These are phyloP conservation scores for Physeter macrocephalus DNA, from an alignment of 2,113 vertebrate species.

Conservation along the genomic window DNA sequence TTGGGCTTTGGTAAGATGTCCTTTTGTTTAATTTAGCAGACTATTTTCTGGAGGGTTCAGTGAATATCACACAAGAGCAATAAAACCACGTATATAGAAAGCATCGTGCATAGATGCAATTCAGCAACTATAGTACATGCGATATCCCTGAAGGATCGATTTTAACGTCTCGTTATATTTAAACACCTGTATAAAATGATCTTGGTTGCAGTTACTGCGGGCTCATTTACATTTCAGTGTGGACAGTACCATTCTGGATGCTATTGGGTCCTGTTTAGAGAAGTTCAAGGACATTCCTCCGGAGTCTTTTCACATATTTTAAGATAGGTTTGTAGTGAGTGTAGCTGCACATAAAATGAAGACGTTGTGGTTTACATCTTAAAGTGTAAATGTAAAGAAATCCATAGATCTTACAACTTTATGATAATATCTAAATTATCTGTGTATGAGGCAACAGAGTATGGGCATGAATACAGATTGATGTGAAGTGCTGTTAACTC, in stretches of 20 bases:
- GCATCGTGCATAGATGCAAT: not conserved
- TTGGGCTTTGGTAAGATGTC: not conserved
- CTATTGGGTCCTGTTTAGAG: not conserved
- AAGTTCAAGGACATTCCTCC: conserved; percentile 36
- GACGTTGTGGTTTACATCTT: not conserved
- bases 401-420: accelerated
- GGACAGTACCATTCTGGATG: conserved; percentile 28
- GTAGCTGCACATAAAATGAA: not conserved
- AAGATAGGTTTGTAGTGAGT: not conserved
- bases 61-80: not conserved
- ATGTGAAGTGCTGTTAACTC: not conserved
- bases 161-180: conserved; percentile 44
- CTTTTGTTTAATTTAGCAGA: conserved; percentile 35
- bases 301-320: conserved; percentile 31
- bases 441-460: not conserved
- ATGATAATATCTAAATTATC: not conserved
- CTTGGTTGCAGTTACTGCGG: not conserved
- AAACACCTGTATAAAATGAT: conserved; percentile 46
- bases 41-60: not conserved
- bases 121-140: not conserved
- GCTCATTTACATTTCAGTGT: conserved; percentile 67
- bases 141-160: not conserved
- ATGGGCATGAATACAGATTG: not conserved
- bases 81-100: not conserved
- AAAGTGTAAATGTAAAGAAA: conserved; percentile 29